phyloP scores from a whole-genome alignment of 1,140 invertebrate genomes.

The Homarus americanus region DNA sequence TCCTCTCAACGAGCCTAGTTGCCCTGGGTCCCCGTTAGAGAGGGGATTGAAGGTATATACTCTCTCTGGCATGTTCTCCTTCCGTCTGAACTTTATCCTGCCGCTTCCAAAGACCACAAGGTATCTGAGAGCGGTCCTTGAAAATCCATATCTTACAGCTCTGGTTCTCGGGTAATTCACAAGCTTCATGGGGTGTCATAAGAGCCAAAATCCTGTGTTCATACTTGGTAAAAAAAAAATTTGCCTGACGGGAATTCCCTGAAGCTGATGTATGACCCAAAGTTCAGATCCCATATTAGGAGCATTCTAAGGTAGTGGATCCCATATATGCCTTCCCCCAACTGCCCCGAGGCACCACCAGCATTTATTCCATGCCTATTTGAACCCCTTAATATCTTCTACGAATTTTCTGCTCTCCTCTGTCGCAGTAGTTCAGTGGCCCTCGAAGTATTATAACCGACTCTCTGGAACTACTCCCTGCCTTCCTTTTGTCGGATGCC shows the following conservation, averaged over 20 bases:
- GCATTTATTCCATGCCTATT: slow-evolving; percentile 51
- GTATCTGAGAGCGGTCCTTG: slow-evolving; percentile 56
- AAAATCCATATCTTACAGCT: slow-evolving; percentile 61
- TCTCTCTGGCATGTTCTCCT: slow-evolving; percentile 55
- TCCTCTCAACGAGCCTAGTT: slow-evolving; percentile 37
- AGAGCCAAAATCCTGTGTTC: slow-evolving; percentile 40
- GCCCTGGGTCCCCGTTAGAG: slow-evolving; percentile 3
- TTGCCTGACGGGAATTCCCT: slow-evolving; percentile 37
- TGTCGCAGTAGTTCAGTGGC: slow-evolving; percentile 57
- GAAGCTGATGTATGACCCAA: slow-evolving; percentile 57
- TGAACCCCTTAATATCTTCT: slow-evolving; percentile 42
- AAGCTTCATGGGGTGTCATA: slow-evolving; percentile 61
- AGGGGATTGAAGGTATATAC: slow-evolving; percentile 17
- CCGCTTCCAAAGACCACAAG: slow-evolving; percentile 44
- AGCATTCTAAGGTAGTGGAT: slow-evolving; percentile 66
- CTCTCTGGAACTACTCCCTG: slow-evolving; percentile 59
- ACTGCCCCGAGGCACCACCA: slow-evolving; percentile 54
- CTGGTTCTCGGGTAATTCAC: slow-evolving; percentile 62
- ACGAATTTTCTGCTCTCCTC: slow-evolving; percentile 49
- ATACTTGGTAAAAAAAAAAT: slow-evolving; percentile 37
- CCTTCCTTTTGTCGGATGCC: slow-evolving; percentile 61
- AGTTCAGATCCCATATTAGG: slow-evolving; percentile 55
- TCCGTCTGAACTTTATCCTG: slow-evolving; percentile 48
- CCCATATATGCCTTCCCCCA: slow-evolving; percentile 59
- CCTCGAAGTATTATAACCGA: slow-evolving; percentile 64